A percentile compares a stretch with the other conserved stretches of the same genome.
phyloP scores from a whole-genome alignment of 2,888 invertebrate species.

The Margaritifera margaritifera region DNA sequence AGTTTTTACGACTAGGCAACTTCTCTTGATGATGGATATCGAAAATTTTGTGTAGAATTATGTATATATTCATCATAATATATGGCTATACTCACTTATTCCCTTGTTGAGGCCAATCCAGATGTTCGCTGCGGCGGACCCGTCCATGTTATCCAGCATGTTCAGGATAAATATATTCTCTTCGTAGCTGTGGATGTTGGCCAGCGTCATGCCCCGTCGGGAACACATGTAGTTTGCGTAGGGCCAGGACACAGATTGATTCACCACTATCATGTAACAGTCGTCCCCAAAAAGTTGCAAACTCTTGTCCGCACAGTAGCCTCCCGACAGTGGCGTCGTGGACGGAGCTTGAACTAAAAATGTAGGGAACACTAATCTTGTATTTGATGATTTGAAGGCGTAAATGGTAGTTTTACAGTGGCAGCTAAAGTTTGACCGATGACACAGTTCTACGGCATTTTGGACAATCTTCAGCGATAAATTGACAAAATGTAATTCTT shows the following conservation, averaged over 20 bases:
- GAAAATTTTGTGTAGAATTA: no score
- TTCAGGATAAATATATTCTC: conserved; percentile 36
- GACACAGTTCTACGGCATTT: no score
- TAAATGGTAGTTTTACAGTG: no score
- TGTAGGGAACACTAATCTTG: conserved; percentile 4
- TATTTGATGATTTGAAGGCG: background rate
- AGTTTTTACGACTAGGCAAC: no score
- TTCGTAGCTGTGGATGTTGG: conserved; percentile 26
- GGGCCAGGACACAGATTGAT: conserved; percentile 25
- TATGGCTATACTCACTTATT: no score
- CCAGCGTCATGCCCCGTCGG: conserved; percentile 34
- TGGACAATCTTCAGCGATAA: no score
- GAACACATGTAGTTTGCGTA: conserved; percentile 37
- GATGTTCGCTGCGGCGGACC: no score
- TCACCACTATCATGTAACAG: conserved; percentile 31
- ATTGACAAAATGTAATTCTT: no score
- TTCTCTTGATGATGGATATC: no score
- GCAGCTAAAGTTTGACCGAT: no score
- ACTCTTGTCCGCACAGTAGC: conserved; percentile 31
- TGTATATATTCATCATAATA: no score
- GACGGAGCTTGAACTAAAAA: conserved; percentile 24
- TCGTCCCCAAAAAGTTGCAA: conserved; percentile 34
- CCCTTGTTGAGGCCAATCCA: no score
- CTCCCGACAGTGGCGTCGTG: conserved; percentile 16
- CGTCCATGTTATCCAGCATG: conserved; percentile 9